Evolutionary conservation across 2,888 invertebrate genomes (phyloP).

Genomic region (Tinea trinotella): DNA sequence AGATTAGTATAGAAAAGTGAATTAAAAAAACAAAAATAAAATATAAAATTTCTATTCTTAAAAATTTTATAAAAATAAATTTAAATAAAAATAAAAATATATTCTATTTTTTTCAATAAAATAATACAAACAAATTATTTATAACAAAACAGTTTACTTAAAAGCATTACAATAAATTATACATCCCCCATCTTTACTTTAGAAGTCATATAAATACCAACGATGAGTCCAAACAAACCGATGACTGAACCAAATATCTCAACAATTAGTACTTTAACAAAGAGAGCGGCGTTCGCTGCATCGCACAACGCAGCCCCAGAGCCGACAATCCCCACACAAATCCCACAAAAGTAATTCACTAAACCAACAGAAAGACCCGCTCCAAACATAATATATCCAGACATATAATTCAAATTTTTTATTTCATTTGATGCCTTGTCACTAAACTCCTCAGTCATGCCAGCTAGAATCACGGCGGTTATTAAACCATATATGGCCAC

Average conservation of each 20-base stretch:
- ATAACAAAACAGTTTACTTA: background rate
- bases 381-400: slow-evolving; percentile 90
- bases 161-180: background rate
- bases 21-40: no score
- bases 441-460: slow-evolving; percentile 70
- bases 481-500: slow-evolving; percentile 97
- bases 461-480: slow-evolving; percentile 91
- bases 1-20: no score
- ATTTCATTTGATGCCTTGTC: slow-evolving; percentile 35
- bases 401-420: slow-evolving; percentile 74
- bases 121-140: no score
- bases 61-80: no score
- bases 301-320: slow-evolving; percentile 96
- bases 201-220: slow-evolving; percentile 88
- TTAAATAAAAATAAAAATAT: no score
- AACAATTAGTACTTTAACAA: slow-evolving; percentile 94
- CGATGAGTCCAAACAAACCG: slow-evolving; percentile 93
- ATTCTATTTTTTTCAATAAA: no score
- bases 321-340: slow-evolving; percentile 91
- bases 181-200: slow-evolving; percentile 74
- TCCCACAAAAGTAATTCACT: slow-evolving; percentile 89
- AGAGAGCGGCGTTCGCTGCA: slow-evolving; percentile 92
- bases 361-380: slow-evolving; percentile 92
- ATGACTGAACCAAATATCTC: slow-evolving; percentile 97
- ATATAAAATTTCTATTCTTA: no score